Base-by-base conservation (phyloP, 2,113 vertebrate species). In the Octodon degus region DNA sequence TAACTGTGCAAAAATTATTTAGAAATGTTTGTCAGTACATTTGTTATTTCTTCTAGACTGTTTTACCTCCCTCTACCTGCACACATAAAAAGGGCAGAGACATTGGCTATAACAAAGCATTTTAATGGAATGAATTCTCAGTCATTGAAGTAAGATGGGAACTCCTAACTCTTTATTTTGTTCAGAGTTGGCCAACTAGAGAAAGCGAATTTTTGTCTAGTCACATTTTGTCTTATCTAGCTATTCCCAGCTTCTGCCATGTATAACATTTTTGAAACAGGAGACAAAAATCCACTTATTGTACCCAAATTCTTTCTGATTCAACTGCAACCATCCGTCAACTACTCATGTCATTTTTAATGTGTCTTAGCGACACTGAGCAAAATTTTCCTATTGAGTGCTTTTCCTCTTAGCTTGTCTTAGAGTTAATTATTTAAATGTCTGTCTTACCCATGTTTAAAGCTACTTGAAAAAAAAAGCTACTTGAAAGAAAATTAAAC, bases 1-100 rank as follows among this genome's bases (percentile, higher is more conserved):
- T 65, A 93, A 65, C 32, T 91, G 74, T 90, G n/a, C 0, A 43
- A 90, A 81, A 91, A 50, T 83, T 74, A 93, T 80, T 87, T 94
- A 93, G 87, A 77, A 77, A 77, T 94, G 81, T 32, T 91, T 82
- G 84, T 82, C 58, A 70, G 53, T 79, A 5, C 53, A 86, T 93
- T 72, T 87, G 19, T 81, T 81, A 34, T 84, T 13, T 68, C 25
- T 53, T 76, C 47, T 17, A 67, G 60, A 62, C 80, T 68, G 60
- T 93, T 90, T 94, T 77, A 62, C 55, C 32, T 53, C 20, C 89
- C 34, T 77, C 34, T 93, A 2, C 1, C 67, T 93, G n/a, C 3
- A 27, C 17, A 6, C 70, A 63, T 2, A 72, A 65, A 65, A 96
- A 70, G 27, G 30, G 30, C 0, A 81, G 37, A 17, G 81, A 68